Evolutionary conservation across 2,888 invertebrate genomes (phyloP).

Genomic region (Panzeria rudis): DNA sequence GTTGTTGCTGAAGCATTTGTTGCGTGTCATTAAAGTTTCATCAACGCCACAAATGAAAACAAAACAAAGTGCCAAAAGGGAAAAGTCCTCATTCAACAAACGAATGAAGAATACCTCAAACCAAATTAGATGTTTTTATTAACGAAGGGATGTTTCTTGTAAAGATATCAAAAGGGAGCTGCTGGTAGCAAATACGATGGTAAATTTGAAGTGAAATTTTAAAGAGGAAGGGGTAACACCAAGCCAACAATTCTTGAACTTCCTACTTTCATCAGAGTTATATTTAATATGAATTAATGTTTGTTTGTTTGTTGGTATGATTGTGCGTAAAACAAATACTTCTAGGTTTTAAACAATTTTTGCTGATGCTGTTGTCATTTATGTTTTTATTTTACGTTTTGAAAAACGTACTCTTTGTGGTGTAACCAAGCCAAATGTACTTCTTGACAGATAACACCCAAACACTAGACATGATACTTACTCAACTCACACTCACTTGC

Average conservation of each 20-base stretch:
- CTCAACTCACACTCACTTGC: conserved; percentile 18
- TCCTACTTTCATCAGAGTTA: conserved; percentile 31
- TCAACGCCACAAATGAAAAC: conserved; percentile 72
- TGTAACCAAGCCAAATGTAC: conserved; percentile 67
- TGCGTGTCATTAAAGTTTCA: conserved; percentile 72
- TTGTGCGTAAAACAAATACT: conserved; percentile 10
- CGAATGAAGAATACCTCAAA: conserved; percentile 32
- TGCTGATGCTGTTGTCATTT: conserved; percentile 58
- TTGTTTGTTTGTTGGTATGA: neutral
- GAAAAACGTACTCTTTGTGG: conserved; percentile 40
- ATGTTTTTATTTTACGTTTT: conserved; percentile 6
- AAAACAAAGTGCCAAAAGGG: conserved; percentile 66
- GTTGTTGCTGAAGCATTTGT: conserved; percentile 63
- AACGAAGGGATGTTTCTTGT: conserved; percentile 45
- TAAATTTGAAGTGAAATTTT: neutral
- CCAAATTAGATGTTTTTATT: conserved; percentile 57
- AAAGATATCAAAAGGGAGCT: conserved; percentile 33
- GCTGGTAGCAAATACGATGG: conserved; percentile 2
- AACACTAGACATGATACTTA: conserved; percentile 36
- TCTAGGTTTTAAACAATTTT: conserved; percentile 43
- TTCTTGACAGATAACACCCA: conserved; percentile 55
- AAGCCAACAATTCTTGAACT: conserved; percentile 57
- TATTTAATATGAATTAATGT: conserved; percentile 40
- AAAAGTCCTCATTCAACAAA: conserved; percentile 24
- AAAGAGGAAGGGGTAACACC: conserved; percentile 45